Percentiles rank a stretch among this genome's conserved stretches.
Conservation (phyloP, 1,140 invertebrate genomes). For the Rhopalosiphum maidis region DNA sequence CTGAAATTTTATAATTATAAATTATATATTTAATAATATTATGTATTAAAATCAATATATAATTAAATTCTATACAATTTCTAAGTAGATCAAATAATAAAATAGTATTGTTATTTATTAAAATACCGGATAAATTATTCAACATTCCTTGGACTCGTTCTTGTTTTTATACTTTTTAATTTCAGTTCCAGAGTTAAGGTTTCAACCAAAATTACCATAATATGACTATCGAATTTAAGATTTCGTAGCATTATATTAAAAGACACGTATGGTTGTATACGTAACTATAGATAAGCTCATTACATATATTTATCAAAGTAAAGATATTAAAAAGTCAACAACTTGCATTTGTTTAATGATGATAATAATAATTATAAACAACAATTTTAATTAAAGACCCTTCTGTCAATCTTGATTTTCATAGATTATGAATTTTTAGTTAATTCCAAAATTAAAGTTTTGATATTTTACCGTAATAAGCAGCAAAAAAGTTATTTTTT, state of each 20-base stretch:
- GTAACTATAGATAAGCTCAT: neutral
- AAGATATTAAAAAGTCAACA: too few relatives aligned
- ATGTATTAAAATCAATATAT: neutral
- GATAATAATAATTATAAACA: too few relatives aligned
- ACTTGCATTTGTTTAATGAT: too few relatives aligned
- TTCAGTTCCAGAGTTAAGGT: neutral
- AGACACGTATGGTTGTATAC: neutral
- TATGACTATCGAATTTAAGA: neutral
- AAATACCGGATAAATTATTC: neutral
- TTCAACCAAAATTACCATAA: neutral
- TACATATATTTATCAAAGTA: neutral
- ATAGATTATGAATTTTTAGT: neutral
- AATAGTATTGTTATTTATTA: neutral
- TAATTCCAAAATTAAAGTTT: neutral
- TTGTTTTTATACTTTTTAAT: neutral
- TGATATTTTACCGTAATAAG: neutral
- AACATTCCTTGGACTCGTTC: neutral
- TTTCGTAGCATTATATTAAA: neutral
- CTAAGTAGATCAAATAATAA: too few relatives aligned
- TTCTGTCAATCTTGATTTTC: neutral
- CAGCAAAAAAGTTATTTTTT: neutral
- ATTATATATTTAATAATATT: neutral
- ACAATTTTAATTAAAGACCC: too few relatives aligned
- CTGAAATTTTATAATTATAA: neutral
- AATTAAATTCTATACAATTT: neutral